phyloP scores from a whole-genome alignment of 2,888 invertebrate genomes.

The Drosophila paucipuncta region DNA sequence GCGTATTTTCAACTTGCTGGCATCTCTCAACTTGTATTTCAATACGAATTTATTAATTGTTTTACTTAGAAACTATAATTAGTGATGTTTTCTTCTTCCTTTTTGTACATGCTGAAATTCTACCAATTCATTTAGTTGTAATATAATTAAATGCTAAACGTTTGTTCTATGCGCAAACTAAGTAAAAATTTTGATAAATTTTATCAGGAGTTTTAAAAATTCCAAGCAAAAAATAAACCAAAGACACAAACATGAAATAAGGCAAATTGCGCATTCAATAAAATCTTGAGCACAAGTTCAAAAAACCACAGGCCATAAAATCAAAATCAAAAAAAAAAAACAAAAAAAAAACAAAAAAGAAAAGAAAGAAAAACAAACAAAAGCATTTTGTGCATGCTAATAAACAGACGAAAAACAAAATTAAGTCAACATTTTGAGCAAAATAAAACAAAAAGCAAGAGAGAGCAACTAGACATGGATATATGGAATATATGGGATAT shows the following conservation, averaged over 20 bases:
- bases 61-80: background rate
- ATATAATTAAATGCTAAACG: background rate
- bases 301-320: slow-evolving; percentile 49
- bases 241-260: slow-evolving; percentile 26
- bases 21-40: background rate
- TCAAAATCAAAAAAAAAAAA: slow-evolving; percentile 18
- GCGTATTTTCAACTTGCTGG: background rate
- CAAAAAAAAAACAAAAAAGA: slow-evolving; percentile 6
- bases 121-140: background rate
- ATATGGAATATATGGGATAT: slow-evolving; percentile 11
- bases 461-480: slow-evolving; percentile 18
- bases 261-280: slow-evolving; percentile 49
- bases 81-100: background rate
- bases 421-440: slow-evolving; percentile 61
- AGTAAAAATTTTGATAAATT: slow-evolving; percentile 38
- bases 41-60: background rate
- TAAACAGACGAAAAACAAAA: slow-evolving; percentile 30
- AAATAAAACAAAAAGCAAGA: slow-evolving; percentile 59
- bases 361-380: slow-evolving; percentile 22
- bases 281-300: slow-evolving; percentile 57
- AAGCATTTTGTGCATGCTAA: slow-evolving; percentile 44
- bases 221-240: slow-evolving; percentile 12
- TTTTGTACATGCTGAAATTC: background rate
- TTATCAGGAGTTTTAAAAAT: slow-evolving; percentile 44
- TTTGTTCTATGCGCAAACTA: slow-evolving; percentile 5